Percentiles rank a stretch among this genome's conserved stretches.
phyloP scores from a whole-genome alignment of 2,888 invertebrate genomes.

The Anarsia innoxiella region DNA sequence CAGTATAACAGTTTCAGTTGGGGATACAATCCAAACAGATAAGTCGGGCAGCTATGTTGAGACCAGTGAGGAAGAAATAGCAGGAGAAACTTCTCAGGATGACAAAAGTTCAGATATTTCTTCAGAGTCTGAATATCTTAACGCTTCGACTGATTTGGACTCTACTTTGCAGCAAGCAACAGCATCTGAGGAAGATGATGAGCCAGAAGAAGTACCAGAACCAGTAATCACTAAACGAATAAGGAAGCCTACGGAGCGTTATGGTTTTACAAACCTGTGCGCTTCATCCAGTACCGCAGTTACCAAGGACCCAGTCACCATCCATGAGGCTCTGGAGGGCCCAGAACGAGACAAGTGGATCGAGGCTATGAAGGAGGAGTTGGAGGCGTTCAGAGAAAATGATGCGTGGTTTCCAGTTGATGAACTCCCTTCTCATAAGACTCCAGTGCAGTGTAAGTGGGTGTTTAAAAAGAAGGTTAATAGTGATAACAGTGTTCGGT shows the following conservation, averaged over 20 bases:
- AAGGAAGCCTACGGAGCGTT: background rate
- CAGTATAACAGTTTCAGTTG: background rate
- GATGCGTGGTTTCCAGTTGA: conserved; percentile 1
- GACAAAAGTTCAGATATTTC: too few relatives aligned
- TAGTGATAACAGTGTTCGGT: conserved; percentile 16
- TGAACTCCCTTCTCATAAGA: background rate
- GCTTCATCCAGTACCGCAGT: too few relatives aligned
- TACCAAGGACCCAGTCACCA: too few relatives aligned
- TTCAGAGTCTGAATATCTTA: background rate
- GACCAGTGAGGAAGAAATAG: too few relatives aligned
- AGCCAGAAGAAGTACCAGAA: too few relatives aligned
- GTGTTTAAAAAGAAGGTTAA: conserved; percentile 14
- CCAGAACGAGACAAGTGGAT: conserved; percentile 17
- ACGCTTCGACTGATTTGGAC: background rate
- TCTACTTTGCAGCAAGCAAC: background rate
- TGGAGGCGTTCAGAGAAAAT: conserved; percentile 14
- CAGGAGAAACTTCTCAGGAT: too few relatives aligned
- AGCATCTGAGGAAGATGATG: background rate
- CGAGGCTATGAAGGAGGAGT: conserved; percentile 15
- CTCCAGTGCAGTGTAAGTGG: conserved; percentile 4
- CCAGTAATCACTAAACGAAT: background rate
- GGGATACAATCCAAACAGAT: too few relatives aligned
- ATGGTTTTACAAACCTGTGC: too few relatives aligned
- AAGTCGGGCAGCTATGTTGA: background rate
- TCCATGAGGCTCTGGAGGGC: conserved; percentile 15